Evolutionary conservation across 1,140 invertebrate genomes (phyloP).

Genomic region (Drosophila melanogaster): DNA sequence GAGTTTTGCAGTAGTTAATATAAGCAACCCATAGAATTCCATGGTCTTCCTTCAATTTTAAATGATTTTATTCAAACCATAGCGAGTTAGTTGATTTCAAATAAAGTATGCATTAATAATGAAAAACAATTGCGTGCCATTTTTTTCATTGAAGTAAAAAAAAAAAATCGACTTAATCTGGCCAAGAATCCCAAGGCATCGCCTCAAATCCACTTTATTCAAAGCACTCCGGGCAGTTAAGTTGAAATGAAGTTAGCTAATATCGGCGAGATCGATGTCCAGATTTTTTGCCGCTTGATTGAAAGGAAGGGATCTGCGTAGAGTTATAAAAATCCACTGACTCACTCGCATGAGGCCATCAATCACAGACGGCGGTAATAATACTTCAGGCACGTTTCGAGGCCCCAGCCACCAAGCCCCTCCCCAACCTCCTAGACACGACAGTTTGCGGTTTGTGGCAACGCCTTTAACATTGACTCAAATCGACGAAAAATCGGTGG

Average conservation of each 20-base stretch:
- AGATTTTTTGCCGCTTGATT: constrained; percentile 12
- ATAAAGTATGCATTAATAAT: constrained; percentile 72
- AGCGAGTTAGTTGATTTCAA: constrained; percentile 58
- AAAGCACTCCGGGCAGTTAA: background rate
- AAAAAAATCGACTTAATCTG: too few species aligned
- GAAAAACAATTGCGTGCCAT: background rate
- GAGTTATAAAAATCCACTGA: constrained; percentile 48
- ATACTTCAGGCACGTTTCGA: constrained; percentile 74
- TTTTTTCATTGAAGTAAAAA: background rate
- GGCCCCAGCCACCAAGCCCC: constrained; percentile 2
- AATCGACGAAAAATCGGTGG: constrained; percentile 28
- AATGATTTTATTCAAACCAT: constrained; percentile 64
- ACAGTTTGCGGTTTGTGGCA: constrained; percentile 53
- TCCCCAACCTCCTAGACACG: constrained; percentile 42
- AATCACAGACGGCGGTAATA: constrained; percentile 58
- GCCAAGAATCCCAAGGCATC: background rate
- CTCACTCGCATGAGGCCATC: constrained; percentile 59
- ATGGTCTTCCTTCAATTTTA: constrained; percentile 79
- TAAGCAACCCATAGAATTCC: constrained; percentile 58
- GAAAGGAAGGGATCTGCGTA: constrained; percentile 25
- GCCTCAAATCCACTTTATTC: background rate
- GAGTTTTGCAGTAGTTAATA: constrained; percentile 36
- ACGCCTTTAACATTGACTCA: constrained; percentile 60
- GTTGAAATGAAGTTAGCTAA: constrained; percentile 2
- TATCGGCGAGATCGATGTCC: constrained; percentile 19